Evolutionary conservation across 1,140 invertebrate genomes (phyloP).

Genomic region (Pemphigus obesinymphae): DNA sequence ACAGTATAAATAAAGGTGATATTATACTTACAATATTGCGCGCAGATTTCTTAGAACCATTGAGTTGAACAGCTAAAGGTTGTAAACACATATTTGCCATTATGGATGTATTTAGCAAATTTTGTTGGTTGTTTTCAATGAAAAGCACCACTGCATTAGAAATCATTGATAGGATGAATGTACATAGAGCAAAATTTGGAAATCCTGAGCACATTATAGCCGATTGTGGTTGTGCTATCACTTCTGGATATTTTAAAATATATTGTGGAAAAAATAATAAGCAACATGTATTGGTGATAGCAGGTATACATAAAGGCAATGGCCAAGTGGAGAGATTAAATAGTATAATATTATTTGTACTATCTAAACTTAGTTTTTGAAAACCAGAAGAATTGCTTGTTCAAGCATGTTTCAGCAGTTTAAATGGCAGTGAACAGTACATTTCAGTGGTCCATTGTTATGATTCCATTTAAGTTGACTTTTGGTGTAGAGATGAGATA

Average conservation of each 20-base stretch:
- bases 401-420: not conserved
- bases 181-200: no score
- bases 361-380: not conserved
- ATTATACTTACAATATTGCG: not conserved
- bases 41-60: not conserved
- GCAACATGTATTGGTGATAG: not conserved
- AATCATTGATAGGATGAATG: no score
- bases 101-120: conserved; percentile 11
- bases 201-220: no score
- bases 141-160: not conserved
- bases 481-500: not conserved
- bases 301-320: not conserved
- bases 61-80: not conserved
- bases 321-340: not conserved
- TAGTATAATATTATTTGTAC: not conserved
- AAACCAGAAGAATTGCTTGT: not conserved
- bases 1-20: not conserved
- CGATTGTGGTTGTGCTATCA: not conserved
- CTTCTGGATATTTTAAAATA: not conserved
- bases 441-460: not conserved
- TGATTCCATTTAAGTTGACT: not conserved
- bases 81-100: not conserved
- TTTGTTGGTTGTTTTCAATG: not conserved
- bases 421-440: not conserved
- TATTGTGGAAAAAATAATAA: no score